A percentile compares a stretch with the other conserved stretches of the same genome.
These are phyloP conservation scores for Montipora sp. DNA, from an alignment of 64 coral and sea anemone species.

Conservation along the genomic window DNA sequence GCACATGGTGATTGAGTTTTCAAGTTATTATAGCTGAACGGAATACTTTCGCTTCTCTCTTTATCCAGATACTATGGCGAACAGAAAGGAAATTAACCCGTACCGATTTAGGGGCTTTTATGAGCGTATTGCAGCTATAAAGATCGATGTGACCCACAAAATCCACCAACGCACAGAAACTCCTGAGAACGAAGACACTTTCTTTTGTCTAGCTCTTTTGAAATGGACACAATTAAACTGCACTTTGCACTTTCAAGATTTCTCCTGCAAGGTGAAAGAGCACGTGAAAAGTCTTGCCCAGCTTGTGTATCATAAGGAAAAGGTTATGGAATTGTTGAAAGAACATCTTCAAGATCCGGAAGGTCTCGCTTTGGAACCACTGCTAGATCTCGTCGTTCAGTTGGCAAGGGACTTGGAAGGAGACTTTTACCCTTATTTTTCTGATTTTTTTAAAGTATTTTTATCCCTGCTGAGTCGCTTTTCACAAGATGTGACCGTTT, in stretches of 20 bases:
- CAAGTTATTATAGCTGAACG: neutral
- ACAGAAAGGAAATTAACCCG: constrained; percentile 82
- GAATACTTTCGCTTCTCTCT: neutral
- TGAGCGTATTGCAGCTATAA: constrained; percentile 88
- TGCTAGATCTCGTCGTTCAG: constrained; percentile 87
- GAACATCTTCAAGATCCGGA: constrained; percentile 64
- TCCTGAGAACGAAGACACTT: constrained; percentile 94
- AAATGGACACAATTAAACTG: constrained; percentile 97
- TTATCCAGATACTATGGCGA: constrained; percentile 31
- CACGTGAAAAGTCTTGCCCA: constrained; percentile 86
- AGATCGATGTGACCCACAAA: constrained; percentile 84
- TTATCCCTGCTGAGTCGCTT: constrained; percentile 47
- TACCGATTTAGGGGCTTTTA: constrained; percentile 90
- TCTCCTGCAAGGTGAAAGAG: constrained; percentile 62
- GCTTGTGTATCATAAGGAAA: constrained; percentile 79
- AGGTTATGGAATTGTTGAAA: constrained; percentile 63
- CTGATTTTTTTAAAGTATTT: constrained; percentile 81
- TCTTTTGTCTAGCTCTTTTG: constrained; percentile 73
- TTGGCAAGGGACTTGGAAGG: constrained; percentile 83
- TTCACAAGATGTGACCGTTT: constrained; percentile 67
- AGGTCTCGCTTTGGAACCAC: constrained; percentile 68
- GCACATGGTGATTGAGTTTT: constrained; percentile 11
- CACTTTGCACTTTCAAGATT: constrained; percentile 85
- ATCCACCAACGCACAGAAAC: constrained; percentile 69
- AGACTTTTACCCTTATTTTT: constrained; percentile 88